Conservation (phyloP, 37 sponge, comb jelly and placozoan genomes). For the Cladorhizidae sp. region DNA sequence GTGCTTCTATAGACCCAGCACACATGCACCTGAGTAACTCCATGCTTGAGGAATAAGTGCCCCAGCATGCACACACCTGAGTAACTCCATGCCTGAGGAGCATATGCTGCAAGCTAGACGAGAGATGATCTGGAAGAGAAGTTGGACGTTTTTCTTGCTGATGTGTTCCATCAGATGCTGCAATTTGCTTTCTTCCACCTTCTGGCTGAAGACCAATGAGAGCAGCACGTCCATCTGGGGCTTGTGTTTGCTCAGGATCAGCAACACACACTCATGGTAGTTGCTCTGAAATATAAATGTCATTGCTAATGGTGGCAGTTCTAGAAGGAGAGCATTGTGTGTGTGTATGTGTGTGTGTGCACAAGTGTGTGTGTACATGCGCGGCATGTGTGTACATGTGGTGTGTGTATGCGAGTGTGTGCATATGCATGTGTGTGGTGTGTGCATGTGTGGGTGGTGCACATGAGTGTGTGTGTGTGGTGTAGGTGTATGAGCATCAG, state of each 20-base stretch:
- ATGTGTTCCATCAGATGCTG: conserved; percentile 49
- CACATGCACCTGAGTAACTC: too few relatives aligned
- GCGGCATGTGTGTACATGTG: too few relatives aligned
- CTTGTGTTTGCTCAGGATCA: conserved; percentile 39
- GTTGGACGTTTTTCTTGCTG: conserved; percentile 27
- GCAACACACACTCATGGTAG: conserved; percentile 55
- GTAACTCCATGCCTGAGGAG: conserved; percentile 63
- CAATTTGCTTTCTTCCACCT: conserved; percentile 50
- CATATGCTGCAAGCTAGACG: conserved; percentile 11
- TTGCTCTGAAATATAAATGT: conserved; percentile 33
- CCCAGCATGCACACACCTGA: conserved; percentile 27
- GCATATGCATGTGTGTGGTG: too few relatives aligned
- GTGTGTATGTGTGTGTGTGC: too few relatives aligned
- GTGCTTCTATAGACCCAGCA: too few relatives aligned
- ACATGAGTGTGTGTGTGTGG: too few relatives aligned
- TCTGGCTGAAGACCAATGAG: conserved; percentile 24
- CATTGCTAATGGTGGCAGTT: too few relatives aligned
- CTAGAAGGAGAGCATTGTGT: too few relatives aligned
- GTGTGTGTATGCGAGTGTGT: too few relatives aligned
- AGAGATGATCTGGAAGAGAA: conserved; percentile 11
- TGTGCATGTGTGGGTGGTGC: too few relatives aligned
- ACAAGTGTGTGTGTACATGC: too few relatives aligned
- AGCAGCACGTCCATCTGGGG: conserved; percentile 33
- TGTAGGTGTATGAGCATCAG: too few relatives aligned
- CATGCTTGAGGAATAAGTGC: background rate